Evolutionary conservation across 1,140 invertebrate genomes (phyloP), one percentile per base, ranked within the genome.

Genomic region (Luehdorfia chinensis): DNA sequence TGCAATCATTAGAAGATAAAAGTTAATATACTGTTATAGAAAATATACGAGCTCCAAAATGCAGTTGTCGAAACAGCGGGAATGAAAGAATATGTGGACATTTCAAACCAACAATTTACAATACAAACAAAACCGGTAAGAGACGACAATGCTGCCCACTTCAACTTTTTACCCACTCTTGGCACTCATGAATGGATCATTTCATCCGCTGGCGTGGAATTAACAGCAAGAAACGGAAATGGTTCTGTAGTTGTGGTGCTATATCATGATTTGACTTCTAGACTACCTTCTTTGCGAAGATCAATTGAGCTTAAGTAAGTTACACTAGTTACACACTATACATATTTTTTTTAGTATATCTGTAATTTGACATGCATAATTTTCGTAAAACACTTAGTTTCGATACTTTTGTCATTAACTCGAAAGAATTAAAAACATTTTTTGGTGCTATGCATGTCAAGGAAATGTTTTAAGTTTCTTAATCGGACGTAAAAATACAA

Each of bases 21-120:
- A n/a, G n/a, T n/a, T n/a, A n/a, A n/a, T n/a, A n/a, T n/a, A n/a
- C n/a, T n/a, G n/a, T 78, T 68, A 5, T 60, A 85, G 81, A 85
- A 85, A 79, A 71, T 85, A n/a, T 81, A 81, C 62, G 75, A 81
- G 2, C 68, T 85, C 6, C 81, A 85, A 73, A 74, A 74, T 36
- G 72, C 75, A 3, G 41, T 80, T 27, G 67, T 61, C 0, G 69
- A 81, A 9, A 75, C 79, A 11, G 75, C 75, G 1, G 56, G 65
- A 0, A 74, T 85, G 68, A 71, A 54, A 11, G 66, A 63, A 33
- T 64, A 65, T 27, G 47, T 81, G 0, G 63, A 78, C 11, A 46
- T 68, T 1, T 57, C 61, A 0, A 71, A 66, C 31, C 66, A 78
- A 16, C 67, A 78, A 23, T 79, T 84, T 49, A 50, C 59, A 0